phyloP scores from a whole-genome alignment of 2,113 vertebrate species.

The Lontra canadensis region DNA sequence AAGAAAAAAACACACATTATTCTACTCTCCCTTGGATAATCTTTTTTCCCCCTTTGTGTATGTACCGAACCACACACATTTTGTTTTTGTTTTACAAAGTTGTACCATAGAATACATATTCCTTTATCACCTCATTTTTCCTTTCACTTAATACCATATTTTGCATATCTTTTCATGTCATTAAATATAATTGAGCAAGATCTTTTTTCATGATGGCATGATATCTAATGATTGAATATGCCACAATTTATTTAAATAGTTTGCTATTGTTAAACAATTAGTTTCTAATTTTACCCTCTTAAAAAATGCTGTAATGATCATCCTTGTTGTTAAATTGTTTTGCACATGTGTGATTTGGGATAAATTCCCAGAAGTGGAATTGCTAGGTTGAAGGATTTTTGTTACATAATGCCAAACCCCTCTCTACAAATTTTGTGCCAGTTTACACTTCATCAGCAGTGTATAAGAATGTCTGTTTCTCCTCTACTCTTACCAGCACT shows the following conservation, averaged over 20 bases:
- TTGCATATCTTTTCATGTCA: not conserved
- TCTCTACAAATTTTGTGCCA: not conserved
- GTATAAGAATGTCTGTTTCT: not conserved
- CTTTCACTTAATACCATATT: not conserved
- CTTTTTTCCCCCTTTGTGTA: not conserved
- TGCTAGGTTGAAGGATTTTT: slow-evolving; percentile 32
- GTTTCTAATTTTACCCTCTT: slow-evolving; percentile 59
- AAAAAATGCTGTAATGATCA: slow-evolving; percentile 39
- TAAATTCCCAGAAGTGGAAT: slow-evolving; percentile 56
- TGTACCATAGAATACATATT: not conserved
- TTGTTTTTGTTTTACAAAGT: slow-evolving; percentile 8
- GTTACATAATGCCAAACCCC: not conserved
- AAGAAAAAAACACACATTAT: not conserved
- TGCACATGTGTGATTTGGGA: slow-evolving; percentile 50
- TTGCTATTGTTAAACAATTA: slow-evolving; percentile 38
- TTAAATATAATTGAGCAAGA: slow-evolving; percentile 14
- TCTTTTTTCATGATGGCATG: not conserved
- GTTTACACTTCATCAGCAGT: not conserved
- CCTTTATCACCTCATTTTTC: slow-evolving; percentile 1
- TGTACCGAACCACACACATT: not conserved
- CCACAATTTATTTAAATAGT: slow-evolving; percentile 29
- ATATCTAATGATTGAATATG: slow-evolving; percentile 21
- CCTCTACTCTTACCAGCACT: not conserved
- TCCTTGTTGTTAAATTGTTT: slow-evolving; percentile 42
- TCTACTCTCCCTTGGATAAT: not conserved